Evolutionary conservation across 2,888 invertebrate genomes (phyloP).

Genomic region (Capitulum mitella): DNA sequence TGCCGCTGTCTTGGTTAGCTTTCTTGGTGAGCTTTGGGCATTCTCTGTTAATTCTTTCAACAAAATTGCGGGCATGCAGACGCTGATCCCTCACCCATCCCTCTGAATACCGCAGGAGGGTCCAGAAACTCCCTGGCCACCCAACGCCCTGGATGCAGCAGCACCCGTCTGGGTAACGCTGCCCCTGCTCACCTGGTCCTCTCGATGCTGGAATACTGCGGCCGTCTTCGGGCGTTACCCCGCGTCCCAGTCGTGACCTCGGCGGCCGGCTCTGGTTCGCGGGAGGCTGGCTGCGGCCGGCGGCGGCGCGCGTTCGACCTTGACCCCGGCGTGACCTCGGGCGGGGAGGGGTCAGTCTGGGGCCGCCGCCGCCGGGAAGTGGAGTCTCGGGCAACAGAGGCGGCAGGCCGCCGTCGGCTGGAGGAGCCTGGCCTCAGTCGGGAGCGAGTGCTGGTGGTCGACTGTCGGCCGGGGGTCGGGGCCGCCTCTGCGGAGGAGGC

Average conservation of each 20-base stretch:
- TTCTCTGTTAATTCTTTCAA: too few species aligned
- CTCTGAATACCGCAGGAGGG: too few species aligned
- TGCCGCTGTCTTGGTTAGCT: too few species aligned
- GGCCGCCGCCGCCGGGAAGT: background rate
- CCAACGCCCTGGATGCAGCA: too few species aligned
- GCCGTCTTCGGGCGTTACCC: background rate
- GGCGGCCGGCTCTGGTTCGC: background rate
- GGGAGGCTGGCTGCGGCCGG: background rate
- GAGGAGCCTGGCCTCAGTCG: background rate
- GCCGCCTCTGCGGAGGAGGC: background rate
- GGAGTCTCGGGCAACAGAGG: background rate
- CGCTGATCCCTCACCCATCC: too few species aligned
- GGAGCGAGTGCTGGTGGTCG: background rate
- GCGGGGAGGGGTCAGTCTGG: background rate
- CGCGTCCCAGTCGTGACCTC: background rate
- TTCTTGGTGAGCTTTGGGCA: too few species aligned
- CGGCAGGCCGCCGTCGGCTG: background rate
- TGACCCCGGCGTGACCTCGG: background rate
- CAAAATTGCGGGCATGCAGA: too few species aligned
- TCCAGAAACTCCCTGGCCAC: too few species aligned
- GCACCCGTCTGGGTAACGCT: background rate
- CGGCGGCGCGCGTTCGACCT: background rate
- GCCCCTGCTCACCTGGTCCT: background rate
- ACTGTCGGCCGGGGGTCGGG: background rate
- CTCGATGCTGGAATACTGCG: constrained; percentile 19